A percentile compares a stretch with the other conserved stretches of the same genome.
These are phyloP conservation scores for Eulithis prunata DNA, from an alignment of 2,888 invertebrate genomes.

Conservation along the genomic window DNA sequence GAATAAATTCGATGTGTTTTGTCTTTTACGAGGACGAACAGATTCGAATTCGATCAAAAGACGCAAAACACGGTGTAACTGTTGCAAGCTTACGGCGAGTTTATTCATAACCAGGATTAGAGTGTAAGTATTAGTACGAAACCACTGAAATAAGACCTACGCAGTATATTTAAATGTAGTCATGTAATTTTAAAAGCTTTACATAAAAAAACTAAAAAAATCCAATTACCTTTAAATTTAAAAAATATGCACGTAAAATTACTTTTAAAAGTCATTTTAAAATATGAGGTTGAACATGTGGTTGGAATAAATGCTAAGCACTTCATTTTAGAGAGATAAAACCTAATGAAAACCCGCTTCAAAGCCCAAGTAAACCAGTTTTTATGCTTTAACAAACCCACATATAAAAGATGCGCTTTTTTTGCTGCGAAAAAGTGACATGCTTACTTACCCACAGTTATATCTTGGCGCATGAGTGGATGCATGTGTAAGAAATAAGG, in stretches of 20 bases:
- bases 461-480: slow-evolving; percentile 9
- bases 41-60: no score
- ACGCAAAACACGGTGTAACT: no score
- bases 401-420: slow-evolving; percentile 9
- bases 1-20: no score
- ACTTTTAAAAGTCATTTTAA: neutral
- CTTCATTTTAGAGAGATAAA: slow-evolving; percentile 2
- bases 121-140: no score
- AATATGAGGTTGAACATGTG: neutral
- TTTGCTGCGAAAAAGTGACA: slow-evolving; percentile 10
- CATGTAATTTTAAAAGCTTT: no score
- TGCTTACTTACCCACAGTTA: slow-evolving; percentile 12
- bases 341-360: slow-evolving; percentile 1
- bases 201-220: no score
- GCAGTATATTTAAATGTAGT: no score
- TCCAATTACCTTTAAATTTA: no score
- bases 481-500: slow-evolving; percentile 4
- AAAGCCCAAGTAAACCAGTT: neutral
- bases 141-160: no score
- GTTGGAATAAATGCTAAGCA: neutral
- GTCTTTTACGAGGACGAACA: no score
- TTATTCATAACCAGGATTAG: no score
- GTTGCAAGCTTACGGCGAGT: no score
- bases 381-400: neutral
- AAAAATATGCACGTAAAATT: neutral